These are phyloP conservation scores for Apodemia mormo DNA, from an alignment of 2,888 invertebrate genomes.

Conservation along the genomic window DNA sequence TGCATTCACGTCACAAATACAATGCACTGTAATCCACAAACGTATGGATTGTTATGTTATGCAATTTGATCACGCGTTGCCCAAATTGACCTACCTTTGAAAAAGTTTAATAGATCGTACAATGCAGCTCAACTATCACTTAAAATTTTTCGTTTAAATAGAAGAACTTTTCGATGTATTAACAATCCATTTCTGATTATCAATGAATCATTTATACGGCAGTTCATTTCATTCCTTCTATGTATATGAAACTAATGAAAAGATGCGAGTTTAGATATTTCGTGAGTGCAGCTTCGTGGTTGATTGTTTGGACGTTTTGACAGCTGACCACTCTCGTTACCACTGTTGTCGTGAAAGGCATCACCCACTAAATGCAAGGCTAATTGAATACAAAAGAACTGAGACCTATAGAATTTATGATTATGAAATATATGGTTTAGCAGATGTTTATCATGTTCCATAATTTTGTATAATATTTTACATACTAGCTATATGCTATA, in stretches of 20 bases:
- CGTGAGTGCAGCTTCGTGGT: slow-evolving; percentile 48
- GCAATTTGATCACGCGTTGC: slow-evolving; percentile 67
- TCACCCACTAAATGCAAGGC: slow-evolving; percentile 73
- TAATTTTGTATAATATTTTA: not conserved
- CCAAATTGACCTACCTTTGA: slow-evolving; percentile 70
- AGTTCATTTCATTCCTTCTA: slow-evolving; percentile 12
- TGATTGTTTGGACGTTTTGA: slow-evolving; percentile 81
- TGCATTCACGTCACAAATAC: slow-evolving; percentile 52
- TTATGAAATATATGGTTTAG: slow-evolving; percentile 55
- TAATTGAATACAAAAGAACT: slow-evolving; percentile 80
- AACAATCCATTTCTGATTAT: not conserved
- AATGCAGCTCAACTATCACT: slow-evolving; percentile 59
- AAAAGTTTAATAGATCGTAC: slow-evolving; percentile 77
- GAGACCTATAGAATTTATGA: slow-evolving; percentile 63
- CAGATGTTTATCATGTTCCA: slow-evolving; percentile 36
- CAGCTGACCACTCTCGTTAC: slow-evolving; percentile 80
- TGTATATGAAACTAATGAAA: slow-evolving; percentile 21
- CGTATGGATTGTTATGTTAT: slow-evolving; percentile 50
- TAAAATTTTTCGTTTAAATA: slow-evolving; percentile 28
- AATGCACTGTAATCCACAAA: slow-evolving; percentile 42
- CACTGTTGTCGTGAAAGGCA: slow-evolving; percentile 78
- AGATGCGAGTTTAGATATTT: slow-evolving; percentile 33
- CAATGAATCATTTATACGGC: not conserved
- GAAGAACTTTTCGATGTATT: not conserved
- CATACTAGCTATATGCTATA: not conserved